A percentile compares a stretch with the other conserved stretches of the same genome.
Conservation (phyloP, 2,113 vertebrate genomes). For the Lampris megalopsis region DNA sequence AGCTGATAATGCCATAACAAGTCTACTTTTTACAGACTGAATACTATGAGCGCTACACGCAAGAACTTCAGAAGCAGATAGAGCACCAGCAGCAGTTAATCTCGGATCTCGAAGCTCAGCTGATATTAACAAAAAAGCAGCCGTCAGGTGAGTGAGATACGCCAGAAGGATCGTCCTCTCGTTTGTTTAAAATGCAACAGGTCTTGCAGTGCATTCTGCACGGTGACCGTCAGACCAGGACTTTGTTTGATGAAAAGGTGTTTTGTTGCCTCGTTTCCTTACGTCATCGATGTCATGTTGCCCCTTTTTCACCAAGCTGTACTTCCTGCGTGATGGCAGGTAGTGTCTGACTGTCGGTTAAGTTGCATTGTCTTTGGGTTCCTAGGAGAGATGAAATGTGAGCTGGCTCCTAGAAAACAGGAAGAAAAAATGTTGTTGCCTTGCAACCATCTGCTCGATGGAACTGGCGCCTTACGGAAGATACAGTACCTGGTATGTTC, state of each 20-base stretch:
- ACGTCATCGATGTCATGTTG: not conserved
- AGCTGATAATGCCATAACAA: constrained; percentile 22
- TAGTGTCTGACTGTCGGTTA: constrained; percentile 8
- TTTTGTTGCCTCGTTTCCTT: not conserved
- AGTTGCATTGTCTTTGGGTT: constrained; percentile 43
- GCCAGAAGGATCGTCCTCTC: not conserved
- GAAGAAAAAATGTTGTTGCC: constrained; percentile 57
- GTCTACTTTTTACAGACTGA: constrained; percentile 87
- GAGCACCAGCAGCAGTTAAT: constrained; percentile 88
- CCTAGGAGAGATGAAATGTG: constrained; percentile 78
- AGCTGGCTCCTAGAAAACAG: constrained; percentile 61
- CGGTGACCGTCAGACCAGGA: not conserved
- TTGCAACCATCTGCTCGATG: constrained; percentile 71
- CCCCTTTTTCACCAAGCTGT: not conserved
- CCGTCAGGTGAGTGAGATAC: constrained; percentile 73
- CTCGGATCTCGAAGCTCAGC: constrained; percentile 82
- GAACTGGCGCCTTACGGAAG: constrained; percentile 66
- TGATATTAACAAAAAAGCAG: constrained; percentile 66
- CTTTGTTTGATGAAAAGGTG: not conserved
- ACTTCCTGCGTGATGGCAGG: not conserved
- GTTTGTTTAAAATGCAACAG: not conserved
- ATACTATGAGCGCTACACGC: constrained; percentile 89
- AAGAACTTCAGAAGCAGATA: constrained; percentile 91
- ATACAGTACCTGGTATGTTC: constrained; percentile 76
- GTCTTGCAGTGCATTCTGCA: constrained; percentile 16